A percentile compares a stretch with the other conserved stretches of the same genome.
Conservation (phyloP, 2,113 vertebrate species). For the Camelus dromedarius region DNA sequence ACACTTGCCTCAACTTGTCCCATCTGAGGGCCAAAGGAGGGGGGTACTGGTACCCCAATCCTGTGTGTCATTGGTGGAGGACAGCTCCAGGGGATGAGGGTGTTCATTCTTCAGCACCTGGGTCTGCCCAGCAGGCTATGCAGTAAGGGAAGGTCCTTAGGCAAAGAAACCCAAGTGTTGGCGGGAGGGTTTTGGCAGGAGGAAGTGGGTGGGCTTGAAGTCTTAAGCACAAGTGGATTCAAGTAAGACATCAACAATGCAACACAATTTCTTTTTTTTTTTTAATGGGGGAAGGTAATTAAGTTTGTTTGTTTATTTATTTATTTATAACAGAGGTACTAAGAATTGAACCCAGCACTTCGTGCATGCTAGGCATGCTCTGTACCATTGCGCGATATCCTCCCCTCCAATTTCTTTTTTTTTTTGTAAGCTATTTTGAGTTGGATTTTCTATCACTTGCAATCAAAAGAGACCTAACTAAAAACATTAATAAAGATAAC, state of each 20-base stretch:
- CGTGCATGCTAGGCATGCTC: too few relatives aligned
- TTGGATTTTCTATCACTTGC: conserved; percentile 4
- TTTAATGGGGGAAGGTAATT: neutral
- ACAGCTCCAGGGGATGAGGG: neutral
- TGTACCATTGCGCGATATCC: too few relatives aligned
- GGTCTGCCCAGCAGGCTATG: neutral
- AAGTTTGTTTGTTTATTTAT: too few relatives aligned
- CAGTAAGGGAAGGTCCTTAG: neutral
- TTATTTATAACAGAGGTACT: too few relatives aligned
- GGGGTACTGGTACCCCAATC: neutral
- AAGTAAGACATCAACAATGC: neutral
- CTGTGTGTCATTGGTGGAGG: neutral
- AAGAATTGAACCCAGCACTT: too few relatives aligned
- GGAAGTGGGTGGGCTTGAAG: neutral
- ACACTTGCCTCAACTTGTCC: neutral
- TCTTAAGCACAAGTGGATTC: neutral
- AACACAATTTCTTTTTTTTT: neutral
- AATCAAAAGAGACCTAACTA: neutral
- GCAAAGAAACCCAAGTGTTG: neutral
- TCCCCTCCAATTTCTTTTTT: neutral
- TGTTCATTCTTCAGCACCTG: neutral
- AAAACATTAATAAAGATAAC: conserved; percentile 9
- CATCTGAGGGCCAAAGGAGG: neutral
- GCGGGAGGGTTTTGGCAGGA: neutral
- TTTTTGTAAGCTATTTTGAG: neutral